phyloP scores from a whole-genome alignment of 2,797 vertebrate genomes.

The Selene dorsalis region DNA sequence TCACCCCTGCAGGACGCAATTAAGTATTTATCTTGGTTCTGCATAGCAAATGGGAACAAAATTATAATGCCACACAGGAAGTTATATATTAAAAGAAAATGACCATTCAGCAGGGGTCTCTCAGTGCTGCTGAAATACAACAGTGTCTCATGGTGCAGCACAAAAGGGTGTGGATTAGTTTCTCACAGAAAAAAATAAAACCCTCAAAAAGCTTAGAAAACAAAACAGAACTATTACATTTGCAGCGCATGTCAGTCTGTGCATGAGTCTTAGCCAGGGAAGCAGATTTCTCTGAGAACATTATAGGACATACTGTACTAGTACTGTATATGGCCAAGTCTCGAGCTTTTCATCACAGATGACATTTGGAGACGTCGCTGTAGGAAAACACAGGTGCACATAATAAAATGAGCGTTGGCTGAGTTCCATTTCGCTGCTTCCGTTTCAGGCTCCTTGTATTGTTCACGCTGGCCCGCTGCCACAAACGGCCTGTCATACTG shows the following conservation, averaged over 20 bases:
- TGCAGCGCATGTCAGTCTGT: neutral
- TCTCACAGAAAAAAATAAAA: neutral
- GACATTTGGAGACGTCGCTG: neutral
- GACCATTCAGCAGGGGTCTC: neutral
- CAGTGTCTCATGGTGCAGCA: neutral
- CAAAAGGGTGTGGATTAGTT: neutral
- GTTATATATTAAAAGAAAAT: too few relatives aligned
- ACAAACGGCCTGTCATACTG: neutral
- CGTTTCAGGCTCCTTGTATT: neutral
- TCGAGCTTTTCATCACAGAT: neutral
- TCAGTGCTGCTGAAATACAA: neutral
- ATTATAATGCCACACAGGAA: neutral
- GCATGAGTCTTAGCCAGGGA: neutral
- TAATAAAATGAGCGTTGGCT: neutral
- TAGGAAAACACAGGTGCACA: neutral
- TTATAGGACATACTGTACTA: neutral
- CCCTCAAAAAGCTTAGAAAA: neutral
- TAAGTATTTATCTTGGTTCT: neutral
- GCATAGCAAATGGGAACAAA: neutral
- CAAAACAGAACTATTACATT: neutral
- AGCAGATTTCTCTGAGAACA: neutral
- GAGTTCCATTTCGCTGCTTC: neutral
- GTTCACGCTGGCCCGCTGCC: neutral
- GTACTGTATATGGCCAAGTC: too few relatives aligned
- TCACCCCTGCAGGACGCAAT: neutral